Conservation (phyloP, 1,140 invertebrate genomes). For the Drosophila littoralis region DNA sequence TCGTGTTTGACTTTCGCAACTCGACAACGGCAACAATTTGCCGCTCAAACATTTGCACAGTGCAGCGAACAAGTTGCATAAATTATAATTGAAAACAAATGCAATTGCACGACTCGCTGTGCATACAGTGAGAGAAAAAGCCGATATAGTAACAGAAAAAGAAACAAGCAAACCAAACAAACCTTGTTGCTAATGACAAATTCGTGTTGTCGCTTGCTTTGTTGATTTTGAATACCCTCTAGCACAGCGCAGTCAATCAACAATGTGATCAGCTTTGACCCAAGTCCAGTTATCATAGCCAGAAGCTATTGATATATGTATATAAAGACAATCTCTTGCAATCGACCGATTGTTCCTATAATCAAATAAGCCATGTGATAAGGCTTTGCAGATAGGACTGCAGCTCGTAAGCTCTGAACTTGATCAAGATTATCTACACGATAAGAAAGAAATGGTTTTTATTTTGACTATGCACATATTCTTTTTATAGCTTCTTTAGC, state of each 20-base stretch:
- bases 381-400: too few relatives aligned
- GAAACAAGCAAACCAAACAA: slow-evolving; percentile 14
- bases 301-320: not conserved
- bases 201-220: slow-evolving; percentile 50
- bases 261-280: not conserved
- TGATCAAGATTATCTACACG: too few relatives aligned
- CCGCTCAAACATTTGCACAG: slow-evolving; percentile 66
- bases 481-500: too few relatives aligned
- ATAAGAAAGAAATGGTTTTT: too few relatives aligned
- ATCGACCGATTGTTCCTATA: too few relatives aligned
- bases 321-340: too few relatives aligned
- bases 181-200: slow-evolving; percentile 70
- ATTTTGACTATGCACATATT: too few relatives aligned
- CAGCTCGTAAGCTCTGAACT: too few relatives aligned
- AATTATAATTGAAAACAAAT: slow-evolving; percentile 65
- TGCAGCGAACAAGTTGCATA: slow-evolving; percentile 65
- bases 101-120: slow-evolving; percentile 60
- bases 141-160: not conserved
- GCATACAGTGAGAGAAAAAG: slow-evolving; percentile 20
- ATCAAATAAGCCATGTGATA: too few relatives aligned
- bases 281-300: too few relatives aligned
- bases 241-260: not conserved
- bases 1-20: slow-evolving; percentile 33
- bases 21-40: slow-evolving; percentile 36
- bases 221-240: slow-evolving; percentile 25